A percentile compares a stretch with the other conserved stretches of the same genome.
phyloP scores from a whole-genome alignment of 2,888 invertebrate species.

The Clistopyga incitator region DNA sequence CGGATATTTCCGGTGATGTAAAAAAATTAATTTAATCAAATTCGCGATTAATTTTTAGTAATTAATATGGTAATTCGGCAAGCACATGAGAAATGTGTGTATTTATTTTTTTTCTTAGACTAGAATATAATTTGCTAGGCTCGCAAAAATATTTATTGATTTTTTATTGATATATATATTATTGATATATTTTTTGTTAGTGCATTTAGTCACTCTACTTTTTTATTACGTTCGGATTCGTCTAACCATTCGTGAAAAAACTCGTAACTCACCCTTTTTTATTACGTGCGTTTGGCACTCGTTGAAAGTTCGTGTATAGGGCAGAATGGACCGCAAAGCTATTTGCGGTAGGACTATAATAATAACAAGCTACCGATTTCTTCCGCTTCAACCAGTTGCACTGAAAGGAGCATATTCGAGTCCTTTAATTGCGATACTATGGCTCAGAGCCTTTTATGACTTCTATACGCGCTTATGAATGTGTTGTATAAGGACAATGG shows the following conservation, averaged over 20 bases:
- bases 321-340: background rate
- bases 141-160: too few species aligned
- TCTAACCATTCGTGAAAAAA: background rate
- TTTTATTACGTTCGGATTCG: background rate
- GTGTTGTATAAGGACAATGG: too few species aligned
- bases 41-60: too few species aligned
- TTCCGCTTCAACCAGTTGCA: background rate
- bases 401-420: conserved; percentile 18
- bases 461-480: background rate
- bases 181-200: too few species aligned
- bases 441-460: conserved; percentile 46
- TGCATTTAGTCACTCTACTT: background rate
- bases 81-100: too few species aligned
- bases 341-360: background rate
- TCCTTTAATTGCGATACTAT: conserved; percentile 38
- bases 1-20: background rate
- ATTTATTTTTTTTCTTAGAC: too few species aligned
- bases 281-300: background rate
- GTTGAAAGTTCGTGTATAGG: background rate
- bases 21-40: too few species aligned
- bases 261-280: background rate
- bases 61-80: too few species aligned
- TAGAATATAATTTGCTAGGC: too few species aligned
- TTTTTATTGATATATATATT: too few species aligned
- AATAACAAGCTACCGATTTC: background rate